Percentiles rank a stretch among this genome's conserved stretches.
Evolutionary conservation across 2,797 vertebrate species (phyloP).

Genomic region (Mormyrops boulengeri): DNA sequence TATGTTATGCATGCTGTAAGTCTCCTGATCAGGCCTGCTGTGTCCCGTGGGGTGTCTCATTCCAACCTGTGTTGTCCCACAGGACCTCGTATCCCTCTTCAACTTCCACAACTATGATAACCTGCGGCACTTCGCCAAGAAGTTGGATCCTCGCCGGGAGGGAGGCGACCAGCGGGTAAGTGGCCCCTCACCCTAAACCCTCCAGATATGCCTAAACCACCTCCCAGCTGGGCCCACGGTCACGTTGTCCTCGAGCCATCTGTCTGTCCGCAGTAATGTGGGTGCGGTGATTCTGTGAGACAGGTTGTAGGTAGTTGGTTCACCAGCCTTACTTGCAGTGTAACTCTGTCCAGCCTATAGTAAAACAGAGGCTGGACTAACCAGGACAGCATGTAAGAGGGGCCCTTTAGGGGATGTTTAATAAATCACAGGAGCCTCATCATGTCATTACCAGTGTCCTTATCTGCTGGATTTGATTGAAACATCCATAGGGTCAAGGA

Average conservation of each 20-base stretch:
- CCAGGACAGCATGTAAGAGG: neutral
- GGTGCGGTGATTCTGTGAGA: neutral
- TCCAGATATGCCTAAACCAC: neutral
- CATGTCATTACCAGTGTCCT: neutral
- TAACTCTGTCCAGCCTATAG: neutral
- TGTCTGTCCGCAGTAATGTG: neutral
- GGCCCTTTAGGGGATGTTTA: neutral
- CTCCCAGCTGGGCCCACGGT: neutral
- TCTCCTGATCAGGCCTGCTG: neutral
- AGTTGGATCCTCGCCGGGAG: constrained; percentile 92
- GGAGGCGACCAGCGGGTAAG: constrained; percentile 96
- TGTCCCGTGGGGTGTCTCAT: neutral
- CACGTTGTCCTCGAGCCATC: neutral
- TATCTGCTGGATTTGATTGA: neutral
- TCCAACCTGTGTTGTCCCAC: constrained; percentile 28
- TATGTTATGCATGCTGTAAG: neutral
- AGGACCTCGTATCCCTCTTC: constrained; percentile 90
- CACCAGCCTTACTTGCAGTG: neutral
- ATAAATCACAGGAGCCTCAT: neutral
- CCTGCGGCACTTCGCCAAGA: constrained; percentile 94
- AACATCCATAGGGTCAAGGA: neutral
- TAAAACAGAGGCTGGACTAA: neutral
- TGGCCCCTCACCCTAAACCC: constrained; percentile 5
- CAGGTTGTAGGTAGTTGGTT: neutral
- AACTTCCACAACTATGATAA: constrained; percentile 99